Conservation (phyloP, 2,888 invertebrate species). For the Sphinx pinastri region DNA sequence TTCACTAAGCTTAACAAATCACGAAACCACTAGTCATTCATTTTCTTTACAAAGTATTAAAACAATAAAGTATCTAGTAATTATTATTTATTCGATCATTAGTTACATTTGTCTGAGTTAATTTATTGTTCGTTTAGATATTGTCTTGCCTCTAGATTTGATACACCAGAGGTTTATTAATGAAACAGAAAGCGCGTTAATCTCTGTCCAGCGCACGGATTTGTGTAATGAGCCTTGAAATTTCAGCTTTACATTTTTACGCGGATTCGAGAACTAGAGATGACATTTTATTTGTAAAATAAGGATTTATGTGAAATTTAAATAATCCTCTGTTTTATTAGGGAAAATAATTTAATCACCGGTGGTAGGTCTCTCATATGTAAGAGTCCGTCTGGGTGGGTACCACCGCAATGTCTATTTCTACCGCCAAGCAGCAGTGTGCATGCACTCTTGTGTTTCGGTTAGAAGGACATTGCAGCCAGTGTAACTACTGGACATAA, state of each 20-base stretch:
- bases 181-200: conserved; percentile 67
- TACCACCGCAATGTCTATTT: no score
- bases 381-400: no score
- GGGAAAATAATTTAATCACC: not conserved
- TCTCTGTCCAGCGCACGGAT: conserved; percentile 67
- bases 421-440: no score
- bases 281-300: conserved; percentile 28
- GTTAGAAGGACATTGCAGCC: no score
- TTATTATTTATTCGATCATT: not conserved
- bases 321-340: conserved; percentile 10
- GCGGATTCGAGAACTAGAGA: conserved; percentile 41
- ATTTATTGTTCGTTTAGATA: conserved; percentile 26
- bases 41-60: no score
- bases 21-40: no score
- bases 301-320: conserved; percentile 16
- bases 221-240: conserved; percentile 67
- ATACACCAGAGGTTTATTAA: conserved; percentile 58
- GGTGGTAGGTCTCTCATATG: no score
- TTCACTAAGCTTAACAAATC: no score
- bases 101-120: not conserved
- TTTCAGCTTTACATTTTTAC: conserved; percentile 50
- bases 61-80: not conserved
- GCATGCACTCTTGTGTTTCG: no score
- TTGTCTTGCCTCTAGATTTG: conserved; percentile 45
- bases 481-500: no score